Evolutionary conservation across 2,797 vertebrate genomes (phyloP), one percentile per base, ranked within the genome.

Genomic region (Emys orbicularis): DNA sequence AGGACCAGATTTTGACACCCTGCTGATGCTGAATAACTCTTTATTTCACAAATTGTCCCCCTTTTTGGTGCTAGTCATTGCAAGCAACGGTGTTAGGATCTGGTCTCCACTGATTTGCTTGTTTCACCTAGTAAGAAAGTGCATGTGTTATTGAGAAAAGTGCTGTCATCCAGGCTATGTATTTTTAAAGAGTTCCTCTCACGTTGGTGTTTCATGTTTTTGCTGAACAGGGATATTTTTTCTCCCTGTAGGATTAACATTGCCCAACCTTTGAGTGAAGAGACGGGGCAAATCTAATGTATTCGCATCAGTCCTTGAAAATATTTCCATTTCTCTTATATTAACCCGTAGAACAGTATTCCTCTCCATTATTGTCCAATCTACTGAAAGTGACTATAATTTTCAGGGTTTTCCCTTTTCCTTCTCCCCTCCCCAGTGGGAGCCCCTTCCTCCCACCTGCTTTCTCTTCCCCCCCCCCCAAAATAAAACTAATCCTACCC

Each of bases 161-260:
- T 0, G 0, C 53, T 79, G 21, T 82, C 72, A 85, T 76, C 76
- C 68, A 18, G 11, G 10, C 31, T 56, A 86, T 27, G n/a, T 54
- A 82, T 91, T 96, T 65, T 94, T 90, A 94, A 96, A 96, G 80
- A 84, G 87, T 89, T 96, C 91, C 85, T 84, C 95, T 90, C 65
- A 77, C 79, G 29, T 2, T 59, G 8, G 15, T 87, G 65, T 88
- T 94, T 96, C 50, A 84, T 93, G 88, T 94, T 93, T 41, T 57
- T 92, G 86, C 86, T 12, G 65, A 41, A 72, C n/a, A 23, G n/a
- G 10, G 9, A 19, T 72, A 72, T 86, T 47, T 88, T 97, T 88
- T 90, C 84, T 92, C 79, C 81, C 95, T 95, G 93, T 27, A 89
- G 79, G 41, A 95, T 93, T 95, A 93, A 3, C 41, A 79, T 87